phyloP scores from a whole-genome alignment of 2,888 invertebrate genomes.

The Netelia virgata region DNA sequence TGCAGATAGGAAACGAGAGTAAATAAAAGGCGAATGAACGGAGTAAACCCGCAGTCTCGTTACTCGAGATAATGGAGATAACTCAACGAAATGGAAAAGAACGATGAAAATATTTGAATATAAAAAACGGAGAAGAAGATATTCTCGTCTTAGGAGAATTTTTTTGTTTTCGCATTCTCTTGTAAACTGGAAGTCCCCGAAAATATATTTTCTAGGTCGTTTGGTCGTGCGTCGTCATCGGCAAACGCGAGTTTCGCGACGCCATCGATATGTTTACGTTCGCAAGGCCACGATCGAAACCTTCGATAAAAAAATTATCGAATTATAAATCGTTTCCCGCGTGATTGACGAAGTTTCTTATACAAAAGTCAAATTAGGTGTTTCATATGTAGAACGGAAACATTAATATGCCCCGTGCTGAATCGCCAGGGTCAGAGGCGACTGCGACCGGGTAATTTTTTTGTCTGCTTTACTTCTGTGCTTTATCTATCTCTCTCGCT shows the following conservation, averaged over 20 bases:
- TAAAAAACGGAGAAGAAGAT: no score
- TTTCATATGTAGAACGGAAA: slow-evolving; percentile 61
- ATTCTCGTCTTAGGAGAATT: no score
- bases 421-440: slow-evolving; percentile 52
- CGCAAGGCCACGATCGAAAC: not conserved
- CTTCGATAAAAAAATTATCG: slow-evolving; percentile 28
- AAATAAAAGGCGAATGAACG: no score
- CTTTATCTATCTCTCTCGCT: not conserved
- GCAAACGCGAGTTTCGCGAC: no score
- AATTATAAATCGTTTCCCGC: not conserved
- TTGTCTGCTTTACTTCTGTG: not conserved
- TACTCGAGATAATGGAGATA: no score
- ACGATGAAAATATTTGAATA: no score
- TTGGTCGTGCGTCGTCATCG: not conserved
- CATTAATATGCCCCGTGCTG: slow-evolving; percentile 58
- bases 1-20: no score
- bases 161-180: not conserved
- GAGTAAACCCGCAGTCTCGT: no score
- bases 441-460: slow-evolving; percentile 32
- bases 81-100: no score
- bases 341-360: slow-evolving; percentile 31
- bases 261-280: not conserved
- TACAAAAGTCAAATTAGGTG: slow-evolving; percentile 59
- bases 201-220: not conserved
- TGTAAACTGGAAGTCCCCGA: not conserved